phyloP scores from a whole-genome alignment of 2,888 invertebrate genomes.

The Andrena praecox region DNA sequence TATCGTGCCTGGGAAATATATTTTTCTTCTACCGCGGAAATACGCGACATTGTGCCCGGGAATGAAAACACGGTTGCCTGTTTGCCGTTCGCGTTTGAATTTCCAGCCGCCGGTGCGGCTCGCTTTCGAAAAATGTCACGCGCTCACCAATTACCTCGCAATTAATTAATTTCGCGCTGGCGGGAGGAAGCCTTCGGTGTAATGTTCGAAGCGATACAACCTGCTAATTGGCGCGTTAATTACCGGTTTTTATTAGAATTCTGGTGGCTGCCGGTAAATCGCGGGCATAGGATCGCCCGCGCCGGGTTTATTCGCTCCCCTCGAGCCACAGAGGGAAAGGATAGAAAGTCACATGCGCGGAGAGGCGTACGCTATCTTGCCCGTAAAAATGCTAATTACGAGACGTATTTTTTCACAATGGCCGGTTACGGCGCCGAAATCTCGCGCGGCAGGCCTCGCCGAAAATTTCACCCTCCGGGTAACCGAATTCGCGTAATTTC shows the following conservation, averaged over 20 bases:
- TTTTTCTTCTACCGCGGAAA: neutral
- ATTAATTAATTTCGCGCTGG: constrained; percentile 35
- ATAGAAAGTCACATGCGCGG: neutral
- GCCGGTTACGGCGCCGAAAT: neutral
- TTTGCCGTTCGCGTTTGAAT: neutral
- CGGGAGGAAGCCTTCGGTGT: neutral
- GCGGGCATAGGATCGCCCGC: constrained; percentile 5
- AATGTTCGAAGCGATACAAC: constrained; percentile 14
- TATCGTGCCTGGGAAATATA: neutral
- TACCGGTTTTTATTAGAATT: constrained; percentile 29
- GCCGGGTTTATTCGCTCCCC: neutral
- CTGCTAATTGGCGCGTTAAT: constrained; percentile 42
- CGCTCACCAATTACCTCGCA: constrained; percentile 22
- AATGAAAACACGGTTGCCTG: too few relatives aligned
- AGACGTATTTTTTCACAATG: neutral
- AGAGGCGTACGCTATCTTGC: neutral
- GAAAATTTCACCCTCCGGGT: neutral
- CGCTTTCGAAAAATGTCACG: neutral
- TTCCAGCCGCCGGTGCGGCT: neutral
- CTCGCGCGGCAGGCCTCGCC: neutral
- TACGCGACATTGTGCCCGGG: too few relatives aligned
- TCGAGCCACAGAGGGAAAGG: neutral
- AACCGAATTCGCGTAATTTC: neutral
- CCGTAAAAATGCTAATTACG: constrained; percentile 36
- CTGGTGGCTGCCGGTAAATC: constrained; percentile 27